These are phyloP conservation scores for Montifringilla adamsi DNA, from an alignment of 2,113 vertebrate species.

Conservation along the genomic window DNA sequence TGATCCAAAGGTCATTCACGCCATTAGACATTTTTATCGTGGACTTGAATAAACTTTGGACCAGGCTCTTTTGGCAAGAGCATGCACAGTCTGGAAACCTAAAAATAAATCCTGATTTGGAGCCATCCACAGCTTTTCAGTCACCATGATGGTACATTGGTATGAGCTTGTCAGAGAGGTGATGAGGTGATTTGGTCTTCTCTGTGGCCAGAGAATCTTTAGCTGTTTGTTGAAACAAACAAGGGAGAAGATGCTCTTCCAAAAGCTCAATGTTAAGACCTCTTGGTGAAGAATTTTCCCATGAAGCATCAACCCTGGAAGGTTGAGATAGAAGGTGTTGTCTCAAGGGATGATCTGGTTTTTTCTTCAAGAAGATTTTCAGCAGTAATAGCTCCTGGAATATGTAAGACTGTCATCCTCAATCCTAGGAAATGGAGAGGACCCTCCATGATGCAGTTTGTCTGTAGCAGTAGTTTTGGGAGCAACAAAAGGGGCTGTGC, in stretches of 20 bases:
- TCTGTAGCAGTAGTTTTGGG: not conserved
- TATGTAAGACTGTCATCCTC: not conserved
- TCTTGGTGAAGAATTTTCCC: not conserved
- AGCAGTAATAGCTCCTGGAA: not conserved
- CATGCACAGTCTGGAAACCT: constrained; percentile 20
- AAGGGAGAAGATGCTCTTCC: not conserved
- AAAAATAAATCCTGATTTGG: constrained; percentile 52
- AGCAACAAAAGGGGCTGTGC: not conserved
- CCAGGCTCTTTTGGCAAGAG: constrained; percentile 53
- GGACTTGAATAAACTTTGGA: constrained; percentile 64
- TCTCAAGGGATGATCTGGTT: not conserved
- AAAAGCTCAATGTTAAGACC: not conserved
- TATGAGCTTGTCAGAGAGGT: not conserved
- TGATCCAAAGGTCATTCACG: constrained; percentile 50
- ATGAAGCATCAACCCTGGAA: not conserved
- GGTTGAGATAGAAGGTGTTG: not conserved
- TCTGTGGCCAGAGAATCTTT: not conserved
- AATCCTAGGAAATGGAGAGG: not conserved
- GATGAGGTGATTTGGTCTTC: not conserved
- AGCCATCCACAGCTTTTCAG: constrained; percentile 27
- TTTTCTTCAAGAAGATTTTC: not conserved
- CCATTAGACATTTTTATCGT: constrained; percentile 52
- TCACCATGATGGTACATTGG: not conserved
- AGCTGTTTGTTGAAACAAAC: not conserved
- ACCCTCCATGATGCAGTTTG: not conserved